These are phyloP conservation scores for Mythimna lalbum DNA, from an alignment of 2,888 invertebrate genomes.

Conservation along the genomic window DNA sequence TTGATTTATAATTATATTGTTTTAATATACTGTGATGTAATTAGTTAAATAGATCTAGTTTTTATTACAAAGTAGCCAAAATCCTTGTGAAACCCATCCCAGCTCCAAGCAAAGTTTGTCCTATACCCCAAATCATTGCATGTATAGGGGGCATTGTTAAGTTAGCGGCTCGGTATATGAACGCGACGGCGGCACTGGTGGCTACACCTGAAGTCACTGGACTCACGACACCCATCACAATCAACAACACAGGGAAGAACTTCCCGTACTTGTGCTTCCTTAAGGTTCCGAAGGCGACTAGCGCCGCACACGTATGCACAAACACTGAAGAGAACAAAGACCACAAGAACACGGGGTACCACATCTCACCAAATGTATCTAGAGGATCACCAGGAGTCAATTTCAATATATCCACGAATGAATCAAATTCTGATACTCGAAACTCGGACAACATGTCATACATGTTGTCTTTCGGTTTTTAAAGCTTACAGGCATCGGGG, in stretches of 20 bases:
- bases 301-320: constrained; percentile 97
- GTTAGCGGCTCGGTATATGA: constrained; percentile 97
- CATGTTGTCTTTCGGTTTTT: constrained; percentile 84
- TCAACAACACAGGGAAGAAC: constrained; percentile 96
- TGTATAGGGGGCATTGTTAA: constrained; percentile 97
- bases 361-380: constrained; percentile 96
- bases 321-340: constrained; percentile 98
- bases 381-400: constrained; percentile 92
- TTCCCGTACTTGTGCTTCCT: constrained; percentile 98
- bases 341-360: constrained; percentile 99
- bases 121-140: constrained; percentile 98
- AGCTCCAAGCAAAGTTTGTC: constrained; percentile 97
- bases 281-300: constrained; percentile 97
- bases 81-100: constrained; percentile 98
- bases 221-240: constrained; percentile 97
- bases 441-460: constrained; percentile 91
- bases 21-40: constrained; percentile 52
- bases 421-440: constrained; percentile 91
- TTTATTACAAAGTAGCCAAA: constrained; percentile 95
- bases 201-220: constrained; percentile 97
- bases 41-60: constrained; percentile 49
- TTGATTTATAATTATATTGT: constrained; percentile 52
- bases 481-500: constrained; percentile 86
- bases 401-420: constrained; percentile 93
- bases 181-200: constrained; percentile 97